Base-by-base conservation (phyloP, 2,113 vertebrate species). In the Eupsittula cactorum region DNA sequence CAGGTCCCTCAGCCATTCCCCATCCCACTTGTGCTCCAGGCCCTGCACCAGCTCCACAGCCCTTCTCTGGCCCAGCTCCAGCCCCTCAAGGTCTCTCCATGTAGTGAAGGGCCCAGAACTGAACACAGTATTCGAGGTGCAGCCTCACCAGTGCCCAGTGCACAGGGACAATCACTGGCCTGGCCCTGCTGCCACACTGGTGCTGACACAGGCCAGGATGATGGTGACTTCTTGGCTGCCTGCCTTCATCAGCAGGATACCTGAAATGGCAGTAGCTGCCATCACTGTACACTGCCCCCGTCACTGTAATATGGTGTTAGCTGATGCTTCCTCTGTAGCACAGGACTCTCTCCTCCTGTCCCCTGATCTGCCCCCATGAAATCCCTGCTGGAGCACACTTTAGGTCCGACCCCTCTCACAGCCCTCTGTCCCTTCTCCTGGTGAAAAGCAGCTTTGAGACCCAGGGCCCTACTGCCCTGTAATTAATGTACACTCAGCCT, bases 401-500 rank as follows among this genome's bases (percentile, higher is more conserved):
- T 3, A 12, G 19, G 25, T 84, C 71, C 0, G 0, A 16, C 13
- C 25, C 46, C n/a, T 49, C 59, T 64, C 78, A 15, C 28, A 41
- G 60, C 68, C 41, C 55, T 3, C 35, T 6, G 20, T 47, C 62
- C 44, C 65, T 89, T 75, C 79, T 73, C 29, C 60, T 57, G 82
- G 28, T 73, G 46, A 80, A 90, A 82, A 87, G 47, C 29, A 95
- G 77, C 86, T 89, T 52, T 73, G 89, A 82, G 69, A 16, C 89
- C 50, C 29, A 53, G 81, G 92, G 59, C 81, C 20, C 16, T 60
- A 50, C 89, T 65, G 89, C 81, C 89, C 81, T 87, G 81, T 95
- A 95, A 92, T 93, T 93, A 96, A 85, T 57, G 84, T 88, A 86
- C 89, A 55, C 81, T 89, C 95, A 84, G 86, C 83, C 78, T 91